Conservation (phyloP, 1,140 invertebrate genomes). For the Trichonephila inaurata region DNA sequence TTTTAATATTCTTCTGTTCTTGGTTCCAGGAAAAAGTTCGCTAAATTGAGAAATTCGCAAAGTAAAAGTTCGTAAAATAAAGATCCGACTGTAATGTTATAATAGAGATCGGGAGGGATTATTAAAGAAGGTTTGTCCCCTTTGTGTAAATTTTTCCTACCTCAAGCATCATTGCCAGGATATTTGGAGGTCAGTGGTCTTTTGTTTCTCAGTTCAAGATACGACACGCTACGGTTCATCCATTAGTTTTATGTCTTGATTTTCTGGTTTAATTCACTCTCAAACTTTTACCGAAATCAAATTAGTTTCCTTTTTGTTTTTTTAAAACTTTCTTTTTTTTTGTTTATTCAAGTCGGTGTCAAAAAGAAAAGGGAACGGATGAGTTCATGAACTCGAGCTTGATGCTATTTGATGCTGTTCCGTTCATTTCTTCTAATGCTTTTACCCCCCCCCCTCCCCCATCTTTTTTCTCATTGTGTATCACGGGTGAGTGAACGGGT, state of each 20-base stretch:
- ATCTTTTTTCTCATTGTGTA: background rate
- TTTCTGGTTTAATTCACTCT: conserved; percentile 25
- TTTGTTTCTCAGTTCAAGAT: conserved; percentile 4
- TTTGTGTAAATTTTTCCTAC: background rate
- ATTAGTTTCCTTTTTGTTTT: background rate
- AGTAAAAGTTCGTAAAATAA: no score
- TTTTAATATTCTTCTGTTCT: no score
- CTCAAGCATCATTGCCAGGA: background rate
- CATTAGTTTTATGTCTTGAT: conserved; percentile 11
- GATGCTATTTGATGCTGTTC: background rate
- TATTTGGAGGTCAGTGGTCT: background rate
- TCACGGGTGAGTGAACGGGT: background rate
- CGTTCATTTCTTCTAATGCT: background rate
- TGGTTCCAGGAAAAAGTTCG: no score
- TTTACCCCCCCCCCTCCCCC: no score
- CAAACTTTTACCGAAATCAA: background rate
- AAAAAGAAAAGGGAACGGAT: background rate
- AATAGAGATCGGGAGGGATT: background rate
- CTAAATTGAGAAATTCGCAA: no score
- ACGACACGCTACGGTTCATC: background rate
- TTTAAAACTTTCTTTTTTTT: conserved; percentile 1
- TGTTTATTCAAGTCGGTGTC: background rate
- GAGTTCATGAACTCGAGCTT: background rate
- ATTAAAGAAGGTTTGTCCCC: background rate
- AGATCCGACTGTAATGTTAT: no score